Base-by-base conservation (phyloP, 2,797 vertebrate species). In the Etheostoma perlongum region DNA sequence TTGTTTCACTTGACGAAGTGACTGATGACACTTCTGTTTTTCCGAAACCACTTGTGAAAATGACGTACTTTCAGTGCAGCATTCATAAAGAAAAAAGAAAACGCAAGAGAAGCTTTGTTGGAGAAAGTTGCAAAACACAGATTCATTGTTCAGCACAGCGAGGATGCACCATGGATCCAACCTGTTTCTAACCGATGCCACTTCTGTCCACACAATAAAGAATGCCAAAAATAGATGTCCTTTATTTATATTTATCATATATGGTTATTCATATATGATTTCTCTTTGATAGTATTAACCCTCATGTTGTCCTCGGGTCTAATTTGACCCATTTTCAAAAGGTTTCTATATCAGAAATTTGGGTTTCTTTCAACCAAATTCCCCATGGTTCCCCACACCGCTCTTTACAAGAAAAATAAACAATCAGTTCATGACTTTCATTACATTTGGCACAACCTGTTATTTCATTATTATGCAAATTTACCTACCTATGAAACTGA, bases 1-100 rank as follows among this genome's bases (percentile, higher is more conserved):
- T 95, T 95, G 91, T 94, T 94, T 93, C 86, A 93, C 93, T 94
- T 87, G 87, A 94, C 90, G 91, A 94, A 93, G 95, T 94, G 95
- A 93, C 95, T 87, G 87, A 92, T 57, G 68, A 89, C 89, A 91
- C 78, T 86, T 93, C 91, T 89, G 85, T 90, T 94, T 94, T 94
- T 91, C 93, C 36, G 36, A 94, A 94, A 93, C 90, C 69, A 92
- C 93, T 94, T 82, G 85, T 94, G 91, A 95, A 94, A 95, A 94
- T 93, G 88, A 92, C 89, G 72, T 91, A 79, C 89, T 84, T 93
- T 95, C 94, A 96, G 95, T 95, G 96, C 95, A 94, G 95, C 89
- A 90, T 95, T 96, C 90, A 93, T 95, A 95, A 84, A 67, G 49
- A 14, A 79, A 78, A 82, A 84, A 81, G 4, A 70, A 86, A 77